Percentiles rank a stretch among this genome's conserved stretches.
Evolutionary conservation across 2,888 invertebrate species (phyloP).

Genomic region (Rotaria macrura): DNA sequence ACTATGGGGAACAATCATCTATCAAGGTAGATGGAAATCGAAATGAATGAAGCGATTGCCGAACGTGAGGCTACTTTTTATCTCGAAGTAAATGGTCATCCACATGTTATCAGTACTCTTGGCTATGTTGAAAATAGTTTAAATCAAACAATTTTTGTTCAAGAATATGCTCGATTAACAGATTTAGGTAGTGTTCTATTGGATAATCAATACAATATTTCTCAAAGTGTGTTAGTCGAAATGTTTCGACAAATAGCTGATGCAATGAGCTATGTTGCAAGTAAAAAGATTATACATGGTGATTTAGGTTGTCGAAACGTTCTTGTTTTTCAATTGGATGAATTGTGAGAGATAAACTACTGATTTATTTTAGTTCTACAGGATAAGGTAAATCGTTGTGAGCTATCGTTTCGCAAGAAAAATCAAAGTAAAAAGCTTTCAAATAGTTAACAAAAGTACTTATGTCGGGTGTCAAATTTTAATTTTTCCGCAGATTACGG

Average conservation of each 20-base stretch:
- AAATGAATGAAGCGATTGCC: background rate
- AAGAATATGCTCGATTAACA: background rate
- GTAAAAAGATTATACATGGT: background rate
- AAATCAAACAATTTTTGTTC: background rate
- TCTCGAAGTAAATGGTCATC: background rate
- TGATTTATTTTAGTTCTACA: too few relatives aligned
- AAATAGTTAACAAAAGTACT: too few relatives aligned
- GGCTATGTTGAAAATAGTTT: background rate
- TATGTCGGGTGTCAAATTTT: too few relatives aligned
- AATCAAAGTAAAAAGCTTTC: too few relatives aligned
- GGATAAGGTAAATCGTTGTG: too few relatives aligned
- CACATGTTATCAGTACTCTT: background rate
- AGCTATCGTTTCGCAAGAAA: too few relatives aligned
- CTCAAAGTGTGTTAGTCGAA: background rate
- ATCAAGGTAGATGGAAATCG: background rate
- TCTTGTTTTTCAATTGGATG: too few relatives aligned
- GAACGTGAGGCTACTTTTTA: background rate
- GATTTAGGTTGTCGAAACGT: slow-evolving; percentile 9
- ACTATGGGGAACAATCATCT: background rate
- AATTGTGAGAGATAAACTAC: too few relatives aligned
- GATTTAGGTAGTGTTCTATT: background rate
- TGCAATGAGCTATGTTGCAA: background rate
- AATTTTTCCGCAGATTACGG: too few relatives aligned
- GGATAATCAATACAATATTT: background rate
- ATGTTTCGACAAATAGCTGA: background rate